phyloP scores from a whole-genome alignment of 1,140 invertebrate species.

The Lepidurus packardi region DNA sequence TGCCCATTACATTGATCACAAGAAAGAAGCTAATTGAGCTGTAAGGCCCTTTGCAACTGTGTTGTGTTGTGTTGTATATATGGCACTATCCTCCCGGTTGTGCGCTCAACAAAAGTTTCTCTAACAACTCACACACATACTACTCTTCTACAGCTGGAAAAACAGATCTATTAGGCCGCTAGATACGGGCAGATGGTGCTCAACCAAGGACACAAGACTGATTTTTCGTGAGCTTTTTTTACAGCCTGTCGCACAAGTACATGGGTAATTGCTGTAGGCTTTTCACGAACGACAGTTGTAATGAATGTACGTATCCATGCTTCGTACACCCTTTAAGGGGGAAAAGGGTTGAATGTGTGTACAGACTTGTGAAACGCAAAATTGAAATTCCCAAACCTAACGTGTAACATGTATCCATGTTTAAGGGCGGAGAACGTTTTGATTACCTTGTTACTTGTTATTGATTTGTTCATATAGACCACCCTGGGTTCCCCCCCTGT shows the following conservation, averaged over 20 bases:
- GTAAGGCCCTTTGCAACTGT: not conserved
- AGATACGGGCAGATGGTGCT: not conserved
- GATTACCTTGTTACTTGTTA: conserved; percentile 15
- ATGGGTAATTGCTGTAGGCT: not conserved
- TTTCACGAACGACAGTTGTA: too few relatives aligned
- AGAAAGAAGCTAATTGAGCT: conserved; percentile 19
- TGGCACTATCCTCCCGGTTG: not conserved
- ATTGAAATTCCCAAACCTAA: too few relatives aligned
- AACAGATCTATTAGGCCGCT: conserved; percentile 3
- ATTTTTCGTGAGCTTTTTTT: not conserved
- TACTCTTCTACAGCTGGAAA: not conserved
- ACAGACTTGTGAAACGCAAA: too few relatives aligned
- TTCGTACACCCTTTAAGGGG: not conserved
- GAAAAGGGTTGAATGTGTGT: not conserved
- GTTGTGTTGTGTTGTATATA: not conserved
- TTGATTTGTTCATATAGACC: not conserved
- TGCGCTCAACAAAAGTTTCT: not conserved
- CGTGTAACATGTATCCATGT: not conserved
- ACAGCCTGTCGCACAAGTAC: conserved; percentile 6
- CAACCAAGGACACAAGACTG: not conserved
- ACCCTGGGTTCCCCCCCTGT: not conserved
- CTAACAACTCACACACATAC: not conserved
- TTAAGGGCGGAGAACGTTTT: not conserved
- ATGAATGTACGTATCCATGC: too few relatives aligned
- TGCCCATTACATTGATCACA: conserved; percentile 19